phyloP scores from a whole-genome alignment of 2,888 invertebrate genomes.

The Apodemia mormo region DNA sequence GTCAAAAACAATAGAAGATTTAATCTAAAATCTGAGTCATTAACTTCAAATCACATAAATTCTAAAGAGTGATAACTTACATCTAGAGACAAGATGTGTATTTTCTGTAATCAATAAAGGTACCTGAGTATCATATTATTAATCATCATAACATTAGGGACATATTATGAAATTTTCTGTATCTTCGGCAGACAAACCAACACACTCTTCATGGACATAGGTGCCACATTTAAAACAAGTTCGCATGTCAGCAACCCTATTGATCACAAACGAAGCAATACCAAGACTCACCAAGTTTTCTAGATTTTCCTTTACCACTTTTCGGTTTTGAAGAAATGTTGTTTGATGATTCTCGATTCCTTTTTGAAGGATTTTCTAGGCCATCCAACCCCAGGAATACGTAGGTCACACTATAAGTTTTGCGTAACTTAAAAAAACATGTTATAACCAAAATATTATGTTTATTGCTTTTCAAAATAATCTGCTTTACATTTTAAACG shows the following conservation, averaged over 20 bases:
- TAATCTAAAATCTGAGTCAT: neutral
- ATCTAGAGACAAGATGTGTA: neutral
- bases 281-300: slow-evolving; percentile 22
- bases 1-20: neutral
- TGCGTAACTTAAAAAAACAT: too few species aligned
- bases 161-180: slow-evolving; percentile 20
- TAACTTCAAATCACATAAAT: slow-evolving; percentile 1
- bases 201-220: slow-evolving; percentile 39
- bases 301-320: slow-evolving; percentile 5
- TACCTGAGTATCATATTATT: neutral
- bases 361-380: slow-evolving; percentile 15
- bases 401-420: too few species aligned
- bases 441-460: too few species aligned
- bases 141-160: neutral
- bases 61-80: neutral
- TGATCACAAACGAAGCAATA: slow-evolving; percentile 37
- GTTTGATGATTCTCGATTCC: neutral
- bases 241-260: slow-evolving; percentile 38
- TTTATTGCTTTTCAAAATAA: too few species aligned
- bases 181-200: slow-evolving; percentile 37
- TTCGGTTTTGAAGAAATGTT: slow-evolving; percentile 12
- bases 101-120: neutral
- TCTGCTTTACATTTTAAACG: too few species aligned
- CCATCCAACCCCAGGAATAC: too few species aligned
- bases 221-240: slow-evolving; percentile 34